phyloP scores from a whole-genome alignment of 64 coral and sea anemone genomes.

The Anthopleura sola region DNA sequence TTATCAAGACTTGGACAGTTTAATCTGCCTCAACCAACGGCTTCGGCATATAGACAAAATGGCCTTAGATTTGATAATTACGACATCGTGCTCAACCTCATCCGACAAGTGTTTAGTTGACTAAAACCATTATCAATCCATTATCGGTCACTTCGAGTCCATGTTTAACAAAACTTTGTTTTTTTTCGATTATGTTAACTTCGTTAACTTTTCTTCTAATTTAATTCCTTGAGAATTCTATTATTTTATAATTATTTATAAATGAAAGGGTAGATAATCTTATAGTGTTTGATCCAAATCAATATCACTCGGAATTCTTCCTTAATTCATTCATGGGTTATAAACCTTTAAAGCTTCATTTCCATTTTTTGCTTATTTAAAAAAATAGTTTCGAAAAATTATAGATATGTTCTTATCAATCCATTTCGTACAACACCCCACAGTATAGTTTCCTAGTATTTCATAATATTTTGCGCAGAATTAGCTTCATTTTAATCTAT shows the following conservation, averaged over 20 bases:
- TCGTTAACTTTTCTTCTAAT: neutral
- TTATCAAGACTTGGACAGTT: no score
- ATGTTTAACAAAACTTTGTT: neutral
- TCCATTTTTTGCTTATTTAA: neutral
- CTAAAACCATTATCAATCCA: no score
- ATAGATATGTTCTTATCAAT: neutral
- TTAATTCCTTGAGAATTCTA: neutral
- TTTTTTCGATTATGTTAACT: neutral
- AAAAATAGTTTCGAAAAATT: neutral
- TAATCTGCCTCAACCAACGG: no score
- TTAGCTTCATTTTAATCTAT: no score
- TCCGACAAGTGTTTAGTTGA: no score
- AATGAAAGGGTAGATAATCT: neutral
- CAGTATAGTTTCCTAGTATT: neutral
- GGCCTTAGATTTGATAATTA: no score
- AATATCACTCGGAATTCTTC: neutral
- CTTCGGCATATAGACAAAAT: no score
- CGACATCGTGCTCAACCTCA: no score
- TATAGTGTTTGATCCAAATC: conserved; percentile 3
- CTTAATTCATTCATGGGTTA: neutral
- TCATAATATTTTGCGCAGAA: no score
- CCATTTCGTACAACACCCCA: neutral
- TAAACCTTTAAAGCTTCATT: neutral
- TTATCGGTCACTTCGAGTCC: neutral
- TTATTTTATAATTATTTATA: conserved; percentile 10